phyloP scores from a whole-genome alignment of 2,113 vertebrate species.

The Cryptomyrus ogoouensis region DNA sequence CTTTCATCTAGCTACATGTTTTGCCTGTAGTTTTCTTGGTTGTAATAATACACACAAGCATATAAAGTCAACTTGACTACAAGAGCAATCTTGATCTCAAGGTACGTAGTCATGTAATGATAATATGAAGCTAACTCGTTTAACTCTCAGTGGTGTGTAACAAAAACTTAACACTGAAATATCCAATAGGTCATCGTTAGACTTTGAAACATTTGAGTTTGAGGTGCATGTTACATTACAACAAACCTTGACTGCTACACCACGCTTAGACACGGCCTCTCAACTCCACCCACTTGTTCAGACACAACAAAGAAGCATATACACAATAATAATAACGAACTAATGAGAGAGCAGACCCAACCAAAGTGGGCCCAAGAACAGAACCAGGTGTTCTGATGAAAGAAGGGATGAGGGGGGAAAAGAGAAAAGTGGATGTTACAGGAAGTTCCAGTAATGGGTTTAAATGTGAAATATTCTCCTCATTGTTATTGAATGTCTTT shows the following conservation, averaged over 20 bases:
- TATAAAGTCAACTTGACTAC: background rate
- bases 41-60: background rate
- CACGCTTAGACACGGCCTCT: background rate
- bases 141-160: background rate
- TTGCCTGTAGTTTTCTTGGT: background rate
- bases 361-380: background rate
- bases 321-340: background rate
- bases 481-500: constrained; percentile 1
- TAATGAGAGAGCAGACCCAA: background rate
- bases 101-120: background rate
- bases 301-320: constrained; percentile 3
- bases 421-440: background rate
- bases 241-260: background rate
- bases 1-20: background rate
- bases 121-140: background rate
- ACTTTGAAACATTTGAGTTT: background rate
- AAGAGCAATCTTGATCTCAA: background rate
- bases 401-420: background rate
- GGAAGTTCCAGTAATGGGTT: background rate
- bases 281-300: constrained; percentile 3
- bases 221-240: too few species aligned
- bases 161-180: background rate
- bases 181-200: background rate
- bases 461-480: background rate
- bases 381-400: background rate